These are phyloP conservation scores for Deroptyus accipitrinus DNA, from an alignment of 2,113 vertebrate species.

Conservation along the genomic window DNA sequence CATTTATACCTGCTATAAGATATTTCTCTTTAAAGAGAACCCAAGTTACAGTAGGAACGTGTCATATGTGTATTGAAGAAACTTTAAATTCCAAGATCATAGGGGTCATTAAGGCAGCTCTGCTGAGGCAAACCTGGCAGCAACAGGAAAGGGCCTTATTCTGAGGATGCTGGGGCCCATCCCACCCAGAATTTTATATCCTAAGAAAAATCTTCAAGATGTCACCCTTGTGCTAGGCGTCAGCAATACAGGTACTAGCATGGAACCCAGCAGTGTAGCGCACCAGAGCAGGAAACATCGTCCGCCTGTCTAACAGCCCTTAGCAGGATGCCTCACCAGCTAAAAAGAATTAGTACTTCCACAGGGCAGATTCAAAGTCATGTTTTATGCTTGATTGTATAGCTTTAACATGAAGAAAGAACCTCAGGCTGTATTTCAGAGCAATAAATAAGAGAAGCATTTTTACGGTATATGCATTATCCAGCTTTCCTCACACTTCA, in stretches of 20 bases:
- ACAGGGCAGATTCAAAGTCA: not conserved
- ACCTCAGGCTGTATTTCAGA: not conserved
- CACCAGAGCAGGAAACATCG: not conserved
- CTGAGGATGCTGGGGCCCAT: not conserved
- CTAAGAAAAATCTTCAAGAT: not conserved
- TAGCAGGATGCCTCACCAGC: not conserved
- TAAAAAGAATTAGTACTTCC: not conserved
- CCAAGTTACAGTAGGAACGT: rapidly evolving
- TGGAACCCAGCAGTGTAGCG: not conserved
- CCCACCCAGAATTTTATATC: not conserved
- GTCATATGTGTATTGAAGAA: not conserved
- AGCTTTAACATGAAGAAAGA: not conserved
- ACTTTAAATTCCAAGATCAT: not conserved
- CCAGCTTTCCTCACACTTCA: not conserved
- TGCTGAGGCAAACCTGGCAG: not conserved
- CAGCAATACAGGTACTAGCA: not conserved
- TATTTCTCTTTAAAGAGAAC: not conserved
- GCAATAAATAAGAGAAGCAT: not conserved
- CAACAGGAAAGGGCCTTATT: not conserved
- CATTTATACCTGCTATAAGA: not conserved
- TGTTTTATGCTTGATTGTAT: not conserved
- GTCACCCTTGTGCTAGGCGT: not conserved
- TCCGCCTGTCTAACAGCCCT: not conserved
- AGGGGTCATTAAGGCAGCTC: not conserved
- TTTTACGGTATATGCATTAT: not conserved